Evolutionary conservation across 2,888 invertebrate genomes (phyloP).

Genomic region (Nebria brevicollis): DNA sequence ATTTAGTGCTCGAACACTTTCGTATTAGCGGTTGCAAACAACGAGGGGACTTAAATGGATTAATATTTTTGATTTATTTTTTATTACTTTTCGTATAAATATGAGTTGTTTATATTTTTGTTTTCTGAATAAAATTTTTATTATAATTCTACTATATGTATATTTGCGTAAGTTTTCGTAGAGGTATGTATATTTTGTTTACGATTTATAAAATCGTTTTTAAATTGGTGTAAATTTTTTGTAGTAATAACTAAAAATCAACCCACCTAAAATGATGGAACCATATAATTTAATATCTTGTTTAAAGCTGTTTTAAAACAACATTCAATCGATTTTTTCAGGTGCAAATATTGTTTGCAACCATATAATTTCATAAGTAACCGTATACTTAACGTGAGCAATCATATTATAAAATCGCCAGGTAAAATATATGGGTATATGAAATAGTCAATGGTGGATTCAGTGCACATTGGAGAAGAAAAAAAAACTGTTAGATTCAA

Average conservation of each 20-base stretch:
- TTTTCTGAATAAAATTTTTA: background rate
- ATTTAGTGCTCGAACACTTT: background rate
- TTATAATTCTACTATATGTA: too few relatives aligned
- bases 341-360: background rate
- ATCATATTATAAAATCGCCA: background rate
- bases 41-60: background rate
- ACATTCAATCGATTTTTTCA: background rate
- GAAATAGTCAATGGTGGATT: background rate
- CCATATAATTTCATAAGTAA: background rate
- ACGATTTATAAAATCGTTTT: background rate
- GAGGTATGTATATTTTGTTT: background rate
- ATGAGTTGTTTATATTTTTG: background rate
- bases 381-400: background rate
- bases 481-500: slow-evolving; percentile 2
- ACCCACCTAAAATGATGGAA: background rate
- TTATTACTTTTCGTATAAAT: background rate
- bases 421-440: slow-evolving; percentile 13
- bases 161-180: too few relatives aligned
- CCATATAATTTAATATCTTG: background rate
- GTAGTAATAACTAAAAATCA: background rate
- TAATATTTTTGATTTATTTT: background rate
- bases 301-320: background rate
- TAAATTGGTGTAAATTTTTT: background rate
- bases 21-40: background rate
- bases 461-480: background rate